phyloP scores from a whole-genome alignment of 2,888 invertebrate species.

The Ectemnius cavifrons region DNA sequence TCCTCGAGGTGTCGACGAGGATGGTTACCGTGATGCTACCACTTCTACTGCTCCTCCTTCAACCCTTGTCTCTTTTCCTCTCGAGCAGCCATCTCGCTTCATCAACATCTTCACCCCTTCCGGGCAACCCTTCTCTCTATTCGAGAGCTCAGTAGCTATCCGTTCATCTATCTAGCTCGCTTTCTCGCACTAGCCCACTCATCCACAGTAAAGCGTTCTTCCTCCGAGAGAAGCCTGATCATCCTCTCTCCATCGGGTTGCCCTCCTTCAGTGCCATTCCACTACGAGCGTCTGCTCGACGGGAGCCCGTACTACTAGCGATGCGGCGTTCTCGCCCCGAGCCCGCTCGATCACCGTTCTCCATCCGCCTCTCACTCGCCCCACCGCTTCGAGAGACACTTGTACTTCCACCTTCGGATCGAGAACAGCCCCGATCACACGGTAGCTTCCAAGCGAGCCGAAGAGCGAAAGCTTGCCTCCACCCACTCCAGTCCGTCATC shows the following conservation, averaged over 20 bases:
- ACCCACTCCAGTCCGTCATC: too few species aligned
- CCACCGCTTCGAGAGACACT: conserved; percentile 31
- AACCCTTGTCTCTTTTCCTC: conserved; percentile 1
- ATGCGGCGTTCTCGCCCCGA: too few species aligned
- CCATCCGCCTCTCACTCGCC: conserved; percentile 15
- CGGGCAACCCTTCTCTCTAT: conserved; percentile 17
- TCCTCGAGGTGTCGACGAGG: conserved; percentile 43
- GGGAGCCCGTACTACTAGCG: conserved; percentile 33
- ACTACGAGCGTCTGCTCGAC: conserved; percentile 5
- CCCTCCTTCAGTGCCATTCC: not conserved
- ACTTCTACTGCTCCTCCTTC: not conserved
- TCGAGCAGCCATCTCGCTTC: not conserved
- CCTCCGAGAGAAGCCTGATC: conserved; percentile 3
- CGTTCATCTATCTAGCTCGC: conserved; percentile 10
- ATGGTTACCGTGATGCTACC: conserved; percentile 18
- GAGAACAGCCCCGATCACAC: conserved; percentile 18
- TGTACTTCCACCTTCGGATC: conserved; percentile 32
- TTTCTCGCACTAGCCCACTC: not conserved
- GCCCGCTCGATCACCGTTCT: conserved; percentile 14
- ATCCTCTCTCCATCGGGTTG: conserved; percentile 1
- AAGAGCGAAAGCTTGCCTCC: too few species aligned
- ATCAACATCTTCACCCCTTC: conserved; percentile 28
- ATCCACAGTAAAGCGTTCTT: not conserved
- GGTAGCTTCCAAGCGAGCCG: not conserved
- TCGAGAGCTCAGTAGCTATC: conserved; percentile 8